Percentiles rank a stretch among this genome's conserved stretches.
Conservation (phyloP, 2,113 vertebrate genomes). For the Larimichthys crocea region DNA sequence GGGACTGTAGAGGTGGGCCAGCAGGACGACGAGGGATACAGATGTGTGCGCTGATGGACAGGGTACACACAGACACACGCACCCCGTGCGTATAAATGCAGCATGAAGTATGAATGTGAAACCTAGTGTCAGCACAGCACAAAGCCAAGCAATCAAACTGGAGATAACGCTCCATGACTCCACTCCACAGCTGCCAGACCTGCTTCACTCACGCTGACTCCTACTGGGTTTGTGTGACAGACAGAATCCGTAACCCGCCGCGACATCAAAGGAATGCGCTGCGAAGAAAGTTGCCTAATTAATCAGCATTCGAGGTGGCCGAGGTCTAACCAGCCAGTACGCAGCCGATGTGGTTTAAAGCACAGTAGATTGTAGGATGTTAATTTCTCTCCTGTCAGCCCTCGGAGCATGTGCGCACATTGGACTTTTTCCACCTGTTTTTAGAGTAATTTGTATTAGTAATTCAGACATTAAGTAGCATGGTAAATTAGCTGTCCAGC, state of each 20-base stretch:
- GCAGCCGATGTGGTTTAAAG: slow-evolving; percentile 58
- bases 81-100: neutral
- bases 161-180: slow-evolving; percentile 36
- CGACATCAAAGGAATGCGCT: slow-evolving; percentile 38
- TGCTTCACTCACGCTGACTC: slow-evolving; percentile 33
- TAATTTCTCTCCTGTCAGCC: slow-evolving; percentile 7
- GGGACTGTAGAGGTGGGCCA: neutral
- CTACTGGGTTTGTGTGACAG: slow-evolving; percentile 38
- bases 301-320: slow-evolving; percentile 22
- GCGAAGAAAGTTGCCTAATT: slow-evolving; percentile 37
- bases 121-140: slow-evolving; percentile 39
- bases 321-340: slow-evolving; percentile 1
- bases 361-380: slow-evolving; percentile 52
- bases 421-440: slow-evolving; percentile 34
- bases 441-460: slow-evolving; percentile 35
- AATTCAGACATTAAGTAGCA: slow-evolving; percentile 35
- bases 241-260: slow-evolving; percentile 32
- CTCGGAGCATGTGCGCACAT: slow-evolving; percentile 23
- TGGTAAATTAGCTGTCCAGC: neutral
- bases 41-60: slow-evolving; percentile 23
- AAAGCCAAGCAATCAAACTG: slow-evolving; percentile 46
- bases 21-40: neutral
- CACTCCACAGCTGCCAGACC: slow-evolving; percentile 43
- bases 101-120: slow-evolving; percentile 61
- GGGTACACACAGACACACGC: slow-evolving; percentile 4